These are phyloP conservation scores for Jacana jacana DNA, from an alignment of 2,113 vertebrate genomes.

Conservation along the genomic window DNA sequence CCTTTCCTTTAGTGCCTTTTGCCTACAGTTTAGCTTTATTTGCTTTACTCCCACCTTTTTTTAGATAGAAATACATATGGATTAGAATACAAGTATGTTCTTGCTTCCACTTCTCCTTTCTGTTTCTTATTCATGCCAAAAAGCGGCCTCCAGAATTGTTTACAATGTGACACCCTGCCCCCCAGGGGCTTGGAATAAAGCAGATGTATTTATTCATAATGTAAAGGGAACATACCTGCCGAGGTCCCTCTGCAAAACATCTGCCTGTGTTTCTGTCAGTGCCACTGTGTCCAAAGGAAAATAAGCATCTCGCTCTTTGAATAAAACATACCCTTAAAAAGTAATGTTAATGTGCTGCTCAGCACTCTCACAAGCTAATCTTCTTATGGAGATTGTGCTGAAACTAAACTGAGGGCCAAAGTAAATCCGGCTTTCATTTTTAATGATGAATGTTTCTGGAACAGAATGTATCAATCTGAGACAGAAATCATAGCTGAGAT, in stretches of 20 bases:
- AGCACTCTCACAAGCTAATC: slow-evolving; percentile 36
- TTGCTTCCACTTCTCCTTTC: neutral
- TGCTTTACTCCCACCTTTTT: neutral
- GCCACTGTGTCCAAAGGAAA: slow-evolving; percentile 30
- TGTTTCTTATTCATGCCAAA: neutral
- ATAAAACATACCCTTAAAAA: slow-evolving; percentile 72
- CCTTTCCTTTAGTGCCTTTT: neutral
- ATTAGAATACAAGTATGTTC: neutral
- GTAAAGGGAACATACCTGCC: neutral
- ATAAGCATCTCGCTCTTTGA: slow-evolving; percentile 30
- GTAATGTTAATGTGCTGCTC: slow-evolving; percentile 44
- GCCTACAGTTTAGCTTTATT: neutral
- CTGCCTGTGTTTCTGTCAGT: slow-evolving; percentile 14
- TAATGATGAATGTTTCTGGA: slow-evolving; percentile 61
- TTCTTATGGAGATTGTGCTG: slow-evolving; percentile 39
- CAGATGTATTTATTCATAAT: neutral
- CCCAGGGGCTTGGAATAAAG: neutral
- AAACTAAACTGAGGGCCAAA: slow-evolving; percentile 52
- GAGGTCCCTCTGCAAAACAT: neutral
- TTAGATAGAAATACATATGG: neutral
- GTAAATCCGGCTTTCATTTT: slow-evolving; percentile 57
- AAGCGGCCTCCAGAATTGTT: neutral
- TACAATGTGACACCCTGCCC: neutral
- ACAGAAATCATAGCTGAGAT: slow-evolving; percentile 49
- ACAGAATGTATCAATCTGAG: slow-evolving; percentile 55